Evolutionary conservation across 2,797 vertebrate species (phyloP).

Genomic region (Erithacus rubecula): DNA sequence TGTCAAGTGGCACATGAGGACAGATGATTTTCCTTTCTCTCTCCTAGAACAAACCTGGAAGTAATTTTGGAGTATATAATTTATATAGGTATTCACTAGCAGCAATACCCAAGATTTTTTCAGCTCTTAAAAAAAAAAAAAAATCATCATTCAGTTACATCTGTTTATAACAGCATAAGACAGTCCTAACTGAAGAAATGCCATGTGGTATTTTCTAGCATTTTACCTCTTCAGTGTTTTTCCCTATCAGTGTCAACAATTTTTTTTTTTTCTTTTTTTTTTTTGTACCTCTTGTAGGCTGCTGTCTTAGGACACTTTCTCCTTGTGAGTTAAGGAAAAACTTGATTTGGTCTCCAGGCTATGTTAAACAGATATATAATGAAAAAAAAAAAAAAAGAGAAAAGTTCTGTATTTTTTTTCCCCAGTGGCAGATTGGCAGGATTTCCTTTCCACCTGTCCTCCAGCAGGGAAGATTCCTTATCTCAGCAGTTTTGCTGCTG

Average conservation of each 20-base stretch:
- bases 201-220: background rate
- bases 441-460: conserved; percentile 45
- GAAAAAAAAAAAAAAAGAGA: background rate
- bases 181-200: background rate
- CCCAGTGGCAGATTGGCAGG: background rate
- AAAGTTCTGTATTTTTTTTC: background rate
- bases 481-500: conserved; percentile 36
- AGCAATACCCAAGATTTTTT: background rate
- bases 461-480: conserved; percentile 19
- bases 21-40: background rate
- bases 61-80: background rate
- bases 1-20: background rate
- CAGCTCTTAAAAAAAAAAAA: background rate
- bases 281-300: background rate
- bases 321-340: background rate
- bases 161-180: background rate
- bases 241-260: background rate
- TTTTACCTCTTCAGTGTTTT: background rate
- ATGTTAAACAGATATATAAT: background rate
- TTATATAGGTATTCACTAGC: background rate
- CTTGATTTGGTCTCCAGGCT: background rate
- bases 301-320: background rate
- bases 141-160: background rate
- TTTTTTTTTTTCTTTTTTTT: background rate
- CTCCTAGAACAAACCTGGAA: background rate